These are phyloP conservation scores for Grus americana DNA, from an alignment of 2,113 vertebrate genomes.

Conservation along the genomic window DNA sequence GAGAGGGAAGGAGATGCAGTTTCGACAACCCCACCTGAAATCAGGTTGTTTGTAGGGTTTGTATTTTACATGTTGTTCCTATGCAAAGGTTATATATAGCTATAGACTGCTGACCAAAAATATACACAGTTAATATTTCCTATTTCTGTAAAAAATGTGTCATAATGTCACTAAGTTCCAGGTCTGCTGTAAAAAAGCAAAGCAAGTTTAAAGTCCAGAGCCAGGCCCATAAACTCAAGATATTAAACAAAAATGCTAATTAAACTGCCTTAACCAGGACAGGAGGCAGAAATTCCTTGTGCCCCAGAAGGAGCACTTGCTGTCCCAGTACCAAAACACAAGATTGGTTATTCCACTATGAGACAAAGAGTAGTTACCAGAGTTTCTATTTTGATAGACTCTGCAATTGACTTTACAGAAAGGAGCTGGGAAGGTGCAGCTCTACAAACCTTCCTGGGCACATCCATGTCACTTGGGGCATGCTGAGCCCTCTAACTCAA, in stretches of 20 bases:
- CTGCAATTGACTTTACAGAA: not conserved
- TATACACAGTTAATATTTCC: not conserved
- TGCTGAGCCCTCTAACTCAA: not conserved
- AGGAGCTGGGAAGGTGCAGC: not conserved
- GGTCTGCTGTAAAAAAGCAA: not conserved
- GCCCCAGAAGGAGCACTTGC: not conserved
- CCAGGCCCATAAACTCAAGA: not conserved
- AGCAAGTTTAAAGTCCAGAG: not conserved
- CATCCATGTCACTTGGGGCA: accelerated
- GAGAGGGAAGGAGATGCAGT: not conserved
- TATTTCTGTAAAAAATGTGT: not conserved
- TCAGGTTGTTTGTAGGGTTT: not conserved
- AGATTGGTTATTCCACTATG: not conserved
- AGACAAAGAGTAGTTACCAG: not conserved
- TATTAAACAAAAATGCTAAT: not conserved
- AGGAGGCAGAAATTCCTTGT: not conserved
- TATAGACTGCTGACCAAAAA: not conserved
- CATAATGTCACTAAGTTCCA: not conserved
- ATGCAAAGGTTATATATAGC: not conserved
- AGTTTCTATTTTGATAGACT: not conserved
- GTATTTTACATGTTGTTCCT: not conserved
- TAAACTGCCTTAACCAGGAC: not conserved
- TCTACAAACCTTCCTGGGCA: not conserved
- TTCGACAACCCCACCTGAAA: not conserved
- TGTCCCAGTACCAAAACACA: not conserved